Base-by-base conservation (phyloP, 2,797 vertebrate genomes). In the Bovichtus variegatus region DNA sequence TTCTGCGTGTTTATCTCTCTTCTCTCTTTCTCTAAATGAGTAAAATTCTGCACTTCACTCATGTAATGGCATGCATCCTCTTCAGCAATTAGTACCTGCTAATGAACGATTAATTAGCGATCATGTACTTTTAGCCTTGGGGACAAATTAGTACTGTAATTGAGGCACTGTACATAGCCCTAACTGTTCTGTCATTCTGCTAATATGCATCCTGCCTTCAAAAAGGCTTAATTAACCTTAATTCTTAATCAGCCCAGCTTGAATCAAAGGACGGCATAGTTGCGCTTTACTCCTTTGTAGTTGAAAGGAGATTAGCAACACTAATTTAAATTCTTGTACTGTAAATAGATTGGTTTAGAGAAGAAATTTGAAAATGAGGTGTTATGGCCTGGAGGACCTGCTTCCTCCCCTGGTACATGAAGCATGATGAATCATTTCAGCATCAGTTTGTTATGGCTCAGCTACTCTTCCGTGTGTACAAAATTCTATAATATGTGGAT, bases 161-260 rank as follows among this genome's bases (percentile, higher is more conserved):
- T 55, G 81, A 71, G 54, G 65, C 66, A 67, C 58, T 74, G 70
- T 73, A 76, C 67, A 60, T 59, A 36, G 47, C 23, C 3, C 44
- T 61, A 44, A 78, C 49, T 16, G 49, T 44, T 41, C 43, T 55
- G 53, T 63, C 51, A 46, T 64, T 71, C 51, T 50, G 60, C 74
- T 88, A 80, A 89, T 66, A 81, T 68, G 31, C 51, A n/a, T 59
- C 72, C 63, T 83, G 60, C 19, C 64, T 83, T 68, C 21, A 83
- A 80, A 88, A 79, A 76, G 44, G 31, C 50, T 72, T 74, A 84
- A 88, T 91, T 89, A 90, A 84, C 76, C 74, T 69, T 76, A 72
- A 89, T 85, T 85, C 61, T 71, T 74, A 81, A 86, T 89, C 73
- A 71, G 68, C 59, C 46, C 64, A 58, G 69, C 34, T 46, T 31